phyloP scores from a whole-genome alignment of 2,797 vertebrate species.

The Notamacropus eugenii region DNA sequence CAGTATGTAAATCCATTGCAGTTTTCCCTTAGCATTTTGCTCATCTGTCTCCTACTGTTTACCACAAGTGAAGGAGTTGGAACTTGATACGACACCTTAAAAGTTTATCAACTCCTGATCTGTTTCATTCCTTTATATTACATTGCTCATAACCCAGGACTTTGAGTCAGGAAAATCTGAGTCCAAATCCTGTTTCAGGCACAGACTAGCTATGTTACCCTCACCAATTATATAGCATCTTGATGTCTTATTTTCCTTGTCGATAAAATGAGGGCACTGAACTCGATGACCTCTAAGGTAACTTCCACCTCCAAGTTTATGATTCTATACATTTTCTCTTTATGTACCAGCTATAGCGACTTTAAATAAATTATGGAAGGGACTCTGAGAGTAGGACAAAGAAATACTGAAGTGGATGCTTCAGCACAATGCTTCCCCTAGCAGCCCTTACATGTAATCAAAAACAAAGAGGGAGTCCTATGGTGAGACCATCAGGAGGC shows the following conservation, averaged over 20 bases:
- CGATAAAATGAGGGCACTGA: not conserved
- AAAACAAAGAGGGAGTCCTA: not conserved
- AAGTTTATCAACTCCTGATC: not conserved
- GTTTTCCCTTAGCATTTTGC: not conserved
- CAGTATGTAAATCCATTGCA: not conserved
- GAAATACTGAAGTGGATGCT: not conserved
- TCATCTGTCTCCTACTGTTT: not conserved
- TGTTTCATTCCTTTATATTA: too few species aligned
- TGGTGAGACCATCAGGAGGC: not conserved
- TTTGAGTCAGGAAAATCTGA: too few species aligned
- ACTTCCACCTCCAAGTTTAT: not conserved
- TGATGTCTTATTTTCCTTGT: not conserved
- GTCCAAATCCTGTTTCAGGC: too few species aligned
- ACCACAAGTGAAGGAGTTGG: not conserved
- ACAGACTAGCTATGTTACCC: too few species aligned
- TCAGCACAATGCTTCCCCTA: not conserved
- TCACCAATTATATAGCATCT: not conserved
- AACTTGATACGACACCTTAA: not conserved
- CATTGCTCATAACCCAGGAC: too few species aligned
- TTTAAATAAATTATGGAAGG: not conserved
- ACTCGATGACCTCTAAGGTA: not conserved
- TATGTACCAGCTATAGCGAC: not conserved
- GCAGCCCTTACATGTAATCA: not conserved
- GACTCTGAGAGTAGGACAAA: not conserved
- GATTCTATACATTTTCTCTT: not conserved